Evolutionary conservation across 2,797 vertebrate genomes (phyloP).

Genomic region (Xenentodon cancila): DNA sequence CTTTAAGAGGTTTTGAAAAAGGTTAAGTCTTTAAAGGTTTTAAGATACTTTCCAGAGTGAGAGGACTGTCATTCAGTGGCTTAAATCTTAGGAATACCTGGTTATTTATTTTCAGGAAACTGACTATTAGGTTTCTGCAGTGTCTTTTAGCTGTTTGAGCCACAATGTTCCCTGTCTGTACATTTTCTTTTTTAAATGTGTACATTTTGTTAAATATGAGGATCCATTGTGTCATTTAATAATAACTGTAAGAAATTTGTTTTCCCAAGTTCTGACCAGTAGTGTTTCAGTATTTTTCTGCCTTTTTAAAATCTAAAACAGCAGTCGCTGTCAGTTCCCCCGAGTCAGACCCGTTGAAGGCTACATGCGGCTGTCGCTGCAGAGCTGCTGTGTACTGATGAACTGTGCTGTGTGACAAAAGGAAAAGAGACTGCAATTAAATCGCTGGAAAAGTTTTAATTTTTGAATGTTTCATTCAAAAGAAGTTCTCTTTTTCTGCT

Average conservation of each 20-base stretch:
- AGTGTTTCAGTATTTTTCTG: constrained; percentile 11
- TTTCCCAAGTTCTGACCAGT: constrained; percentile 3
- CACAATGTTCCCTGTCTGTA: constrained; percentile 23
- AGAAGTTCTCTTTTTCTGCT: constrained; percentile 18
- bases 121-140: constrained; percentile 9
- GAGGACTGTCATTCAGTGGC: constrained; percentile 7
- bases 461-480: constrained; percentile 14
- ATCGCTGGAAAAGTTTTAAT: constrained; percentile 35
- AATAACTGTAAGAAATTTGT: no score
- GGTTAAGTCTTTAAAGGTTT: background rate
- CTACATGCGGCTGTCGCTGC: constrained; percentile 30
- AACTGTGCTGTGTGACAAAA: constrained; percentile 28
- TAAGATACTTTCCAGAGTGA: background rate
- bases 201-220: constrained; percentile 34
- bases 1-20: no score
- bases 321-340: constrained; percentile 3
- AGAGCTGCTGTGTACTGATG: constrained; percentile 5
- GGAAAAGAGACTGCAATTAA: constrained; percentile 43
- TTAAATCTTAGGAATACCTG: background rate
- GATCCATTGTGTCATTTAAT: background rate
- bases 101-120: constrained; percentile 24
- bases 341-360: constrained; percentile 13
- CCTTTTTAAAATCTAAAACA: constrained; percentile 25
- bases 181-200: constrained; percentile 23
- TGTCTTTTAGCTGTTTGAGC: constrained; percentile 9